Evolutionary conservation across 1,140 invertebrate species (phyloP), one percentile per base, ranked within the genome.

Genomic region (Papilio polytes): DNA sequence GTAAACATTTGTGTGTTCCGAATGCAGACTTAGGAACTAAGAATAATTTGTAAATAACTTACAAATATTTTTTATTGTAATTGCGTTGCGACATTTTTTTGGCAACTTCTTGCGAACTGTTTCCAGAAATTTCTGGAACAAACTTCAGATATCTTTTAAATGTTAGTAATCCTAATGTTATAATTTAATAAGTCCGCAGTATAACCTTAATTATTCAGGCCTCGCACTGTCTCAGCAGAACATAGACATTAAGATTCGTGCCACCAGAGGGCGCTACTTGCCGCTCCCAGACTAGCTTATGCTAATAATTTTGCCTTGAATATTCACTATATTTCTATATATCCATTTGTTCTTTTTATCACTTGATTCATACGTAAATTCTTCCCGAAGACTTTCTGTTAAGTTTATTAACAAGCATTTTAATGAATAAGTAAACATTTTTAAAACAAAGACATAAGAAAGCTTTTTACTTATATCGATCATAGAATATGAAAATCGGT

Each of bases 281-380:
- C n/a, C 74, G n/a, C 74, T 73, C 44, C 36, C 46, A 46, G 46
- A 76, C 74, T 76, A 53, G 74, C 46, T 76, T 76, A 76, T 53
- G 74, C 22, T 51, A 76, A 76, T 76, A 76, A 20, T n/a, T 41
- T 46, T 26, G 46, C n/a, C 74, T 76, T 31, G 46, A 53, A 51
- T 76, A 44, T 76, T 22, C 46, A 26, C 46, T 73, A 20, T 76
- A 26, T 51, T 76, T 76, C 74, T 76, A 53, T 74, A 36, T 1
- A 31, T 70, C 12, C 13, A 70, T 15, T 70, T 31, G 10, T 70
- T 31, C 2, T 63, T 63, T 59, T 20, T 63, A 20, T 22, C 20
- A n/a, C 6, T 48, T 48, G 46, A 48, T 15, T 12, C 2, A 12
- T 48, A 13, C 0, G 3, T 48, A 48, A 12, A 1, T 48, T 13